Percentiles rank a stretch among this genome's conserved stretches.
phyloP scores from a whole-genome alignment of 2,888 invertebrate species.

The Brenthis hecate region DNA sequence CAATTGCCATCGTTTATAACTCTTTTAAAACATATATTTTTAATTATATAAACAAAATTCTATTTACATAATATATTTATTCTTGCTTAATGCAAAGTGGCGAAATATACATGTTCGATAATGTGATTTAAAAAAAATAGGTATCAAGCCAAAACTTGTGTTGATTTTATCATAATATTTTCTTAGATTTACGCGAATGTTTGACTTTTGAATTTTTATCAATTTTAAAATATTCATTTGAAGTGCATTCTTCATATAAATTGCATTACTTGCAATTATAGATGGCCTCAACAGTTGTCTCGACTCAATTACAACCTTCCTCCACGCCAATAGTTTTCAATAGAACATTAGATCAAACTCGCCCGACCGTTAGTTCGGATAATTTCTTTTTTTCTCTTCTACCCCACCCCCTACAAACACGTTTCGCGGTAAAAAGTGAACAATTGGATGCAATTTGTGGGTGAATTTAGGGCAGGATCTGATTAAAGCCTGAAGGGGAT shows the following conservation, averaged over 20 bases:
- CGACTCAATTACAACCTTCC: slow-evolving; percentile 32
- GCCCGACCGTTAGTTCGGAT: slow-evolving; percentile 56
- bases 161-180: too few species aligned
- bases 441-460: slow-evolving; percentile 82
- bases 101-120: too few species aligned
- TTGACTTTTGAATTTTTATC: too few species aligned
- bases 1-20: too few species aligned
- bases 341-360: slow-evolving; percentile 64
- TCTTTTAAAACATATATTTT: too few species aligned
- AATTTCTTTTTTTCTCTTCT: slow-evolving; percentile 59
- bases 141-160: neutral
- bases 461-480: slow-evolving; percentile 75
- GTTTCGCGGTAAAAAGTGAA: slow-evolving; percentile 78
- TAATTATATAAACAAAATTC: too few species aligned
- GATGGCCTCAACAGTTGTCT: slow-evolving; percentile 50
- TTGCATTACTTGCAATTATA: slow-evolving; percentile 38
- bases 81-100: too few species aligned
- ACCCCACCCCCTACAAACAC: slow-evolving; percentile 59
- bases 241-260: slow-evolving; percentile 18
- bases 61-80: too few species aligned
- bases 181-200: too few species aligned
- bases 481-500: slow-evolving; percentile 68
- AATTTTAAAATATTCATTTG: neutral
- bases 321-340: slow-evolving; percentile 68
- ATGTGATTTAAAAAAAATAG: too few species aligned